Conservation (phyloP, 2,888 invertebrate species). For the Chloroclystis v-ata region DNA sequence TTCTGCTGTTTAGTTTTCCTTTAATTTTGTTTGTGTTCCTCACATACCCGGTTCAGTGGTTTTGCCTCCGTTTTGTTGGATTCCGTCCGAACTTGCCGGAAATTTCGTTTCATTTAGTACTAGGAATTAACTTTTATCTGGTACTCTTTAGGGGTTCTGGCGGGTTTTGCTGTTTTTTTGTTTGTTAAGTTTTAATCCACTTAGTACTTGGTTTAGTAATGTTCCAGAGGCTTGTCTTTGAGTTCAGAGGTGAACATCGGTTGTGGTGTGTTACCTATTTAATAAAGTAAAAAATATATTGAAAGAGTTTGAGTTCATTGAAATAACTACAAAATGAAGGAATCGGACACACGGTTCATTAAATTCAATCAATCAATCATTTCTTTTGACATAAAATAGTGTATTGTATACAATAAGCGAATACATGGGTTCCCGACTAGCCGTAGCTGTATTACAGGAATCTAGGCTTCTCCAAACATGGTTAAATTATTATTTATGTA, state of each 20-base stretch:
- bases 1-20: slow-evolving; percentile 47
- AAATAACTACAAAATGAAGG: too few relatives aligned
- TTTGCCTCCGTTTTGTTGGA: slow-evolving; percentile 32
- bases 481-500: too few relatives aligned
- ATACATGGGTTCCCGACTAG: too few relatives aligned
- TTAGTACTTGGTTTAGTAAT: not conserved
- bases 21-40: slow-evolving; percentile 45
- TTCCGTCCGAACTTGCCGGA: slow-evolving; percentile 26
- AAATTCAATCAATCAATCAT: too few relatives aligned
- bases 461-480: too few relatives aligned
- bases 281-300: not conserved
- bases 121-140: slow-evolving; percentile 31
- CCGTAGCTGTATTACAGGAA: too few relatives aligned
- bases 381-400: too few relatives aligned
- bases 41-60: slow-evolving; percentile 36
- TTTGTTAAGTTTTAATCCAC: not conserved
- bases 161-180: slow-evolving; percentile 8
- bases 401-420: too few relatives aligned
- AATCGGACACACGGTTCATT: too few relatives aligned
- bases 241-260: not conserved
- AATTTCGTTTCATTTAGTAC: slow-evolving; percentile 32
- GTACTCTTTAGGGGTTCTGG: slow-evolving; percentile 18
- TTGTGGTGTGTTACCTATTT: not conserved
- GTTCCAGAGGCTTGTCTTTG: not conserved
- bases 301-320: too few relatives aligned